Evolutionary conservation across 2,888 invertebrate species (phyloP), one percentile per base, ranked within the genome.

Genomic region (Tryphoninae sp.): DNA sequence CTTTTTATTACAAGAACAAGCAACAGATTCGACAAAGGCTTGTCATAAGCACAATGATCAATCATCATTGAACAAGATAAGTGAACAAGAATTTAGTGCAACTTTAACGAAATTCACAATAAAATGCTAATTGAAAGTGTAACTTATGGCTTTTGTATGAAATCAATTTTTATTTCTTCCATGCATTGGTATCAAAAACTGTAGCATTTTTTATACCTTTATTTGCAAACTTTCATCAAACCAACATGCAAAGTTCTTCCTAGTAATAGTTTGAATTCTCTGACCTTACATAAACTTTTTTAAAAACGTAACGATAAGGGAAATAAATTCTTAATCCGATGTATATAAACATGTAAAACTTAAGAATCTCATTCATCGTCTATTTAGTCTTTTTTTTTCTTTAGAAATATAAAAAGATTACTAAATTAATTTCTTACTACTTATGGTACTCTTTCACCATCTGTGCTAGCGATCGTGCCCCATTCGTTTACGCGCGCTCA

Each of bases 371-470:
- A 11, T 45, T 45, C 13, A 13, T 13, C 13, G 13, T 45, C 13
- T 45, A 33, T 6, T 45, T 13, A 45, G 45, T 19, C 19, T 13
- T 7, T 2, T 13, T 13, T 45, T 45, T 45, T 9, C 11, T 13
- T 13, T 45, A 13, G 45, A 45, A 45, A 45, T 45, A 45, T 45
- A 45, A 13, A 33, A 26, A 9, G 9, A 16, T 33, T 16, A 40
- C 51, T 55, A 6, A 13, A 51, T 67, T 33, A 3, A 33, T 45
- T 69, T 23, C 67, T 81, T 72, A 81, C 80, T 45, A 49, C 49
- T 45, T 64, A 58, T 68, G 16, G 23, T 59, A 80, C 2, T 40
- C 61, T 76, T 33, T 68, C 22, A 58, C 19, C 65, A 61, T 67
- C n/a, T 62, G 55, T 42, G 19, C 49, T 69, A 23, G 23, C 9